Conservation (phyloP, 2,797 vertebrate species). For the Phrynocephalus guinanensis region DNA sequence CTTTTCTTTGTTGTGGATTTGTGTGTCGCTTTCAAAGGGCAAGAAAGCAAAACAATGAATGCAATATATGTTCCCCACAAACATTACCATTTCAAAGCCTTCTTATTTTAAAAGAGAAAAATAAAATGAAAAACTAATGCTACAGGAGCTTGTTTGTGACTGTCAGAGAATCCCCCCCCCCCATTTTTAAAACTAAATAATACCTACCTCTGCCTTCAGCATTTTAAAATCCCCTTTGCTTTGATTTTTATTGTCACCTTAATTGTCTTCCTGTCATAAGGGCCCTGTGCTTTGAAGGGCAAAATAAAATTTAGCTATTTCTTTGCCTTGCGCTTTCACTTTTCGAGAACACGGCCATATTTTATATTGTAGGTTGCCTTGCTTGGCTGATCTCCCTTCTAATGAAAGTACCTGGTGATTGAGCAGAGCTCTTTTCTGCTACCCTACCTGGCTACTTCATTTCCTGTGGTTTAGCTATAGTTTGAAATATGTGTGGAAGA, state of each 20-base stretch:
- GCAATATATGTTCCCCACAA: neutral
- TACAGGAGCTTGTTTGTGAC: constrained; percentile 15
- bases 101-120: constrained; percentile 26
- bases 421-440: constrained; percentile 18
- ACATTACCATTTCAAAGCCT: constrained; percentile 27
- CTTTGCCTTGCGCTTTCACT: constrained; percentile 9
- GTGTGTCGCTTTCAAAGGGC: neutral
- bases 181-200: neutral
- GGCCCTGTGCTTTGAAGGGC: constrained; percentile 5
- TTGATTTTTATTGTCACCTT: constrained; percentile 22
- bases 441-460: constrained; percentile 18
- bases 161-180: neutral
- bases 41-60: constrained; percentile 2
- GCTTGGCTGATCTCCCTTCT: constrained; percentile 28
- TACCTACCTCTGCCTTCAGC: constrained; percentile 24
- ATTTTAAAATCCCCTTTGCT: constrained; percentile 35
- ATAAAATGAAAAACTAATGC: neutral
- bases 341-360: constrained; percentile 32
- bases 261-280: constrained; percentile 38
- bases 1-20: no score
- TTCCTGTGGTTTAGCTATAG: constrained; percentile 1
- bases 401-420: constrained; percentile 32
- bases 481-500: constrained; percentile 13
- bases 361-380: constrained; percentile 34
- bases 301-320: constrained; percentile 34